Evolutionary conservation across 2,113 vertebrate genomes (phyloP).

Genomic region (Peromyscus californicus): DNA sequence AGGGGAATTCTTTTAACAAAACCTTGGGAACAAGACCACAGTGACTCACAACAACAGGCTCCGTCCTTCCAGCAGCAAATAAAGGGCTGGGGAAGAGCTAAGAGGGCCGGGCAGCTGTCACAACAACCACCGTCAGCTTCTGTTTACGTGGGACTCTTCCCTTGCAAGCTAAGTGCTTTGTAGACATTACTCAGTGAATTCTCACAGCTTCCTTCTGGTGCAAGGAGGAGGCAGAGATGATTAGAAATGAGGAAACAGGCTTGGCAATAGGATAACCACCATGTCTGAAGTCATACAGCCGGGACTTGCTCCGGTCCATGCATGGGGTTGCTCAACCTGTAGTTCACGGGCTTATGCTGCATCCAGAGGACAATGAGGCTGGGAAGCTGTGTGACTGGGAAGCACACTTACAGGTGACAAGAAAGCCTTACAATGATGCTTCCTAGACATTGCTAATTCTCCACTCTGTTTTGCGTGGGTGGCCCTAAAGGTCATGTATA

Average conservation of each 20-base stretch:
- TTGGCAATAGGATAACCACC: background rate
- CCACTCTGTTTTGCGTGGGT: background rate
- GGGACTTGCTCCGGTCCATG: background rate
- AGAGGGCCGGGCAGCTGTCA: constrained; percentile 75
- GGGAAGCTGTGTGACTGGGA: background rate
- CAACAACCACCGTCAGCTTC: constrained; percentile 67
- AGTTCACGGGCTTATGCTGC: background rate
- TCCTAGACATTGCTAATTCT: background rate
- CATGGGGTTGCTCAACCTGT: constrained; percentile 7
- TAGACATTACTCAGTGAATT: constrained; percentile 74
- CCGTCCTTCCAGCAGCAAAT: constrained; percentile 40
- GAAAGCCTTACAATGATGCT: background rate
- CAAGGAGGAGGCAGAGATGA: constrained; percentile 68
- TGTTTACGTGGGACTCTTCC: constrained; percentile 58
- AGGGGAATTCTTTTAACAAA: constrained; percentile 54
- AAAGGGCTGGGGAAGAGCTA: constrained; percentile 32
- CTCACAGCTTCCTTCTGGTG: constrained; percentile 73
- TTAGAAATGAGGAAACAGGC: constrained; percentile 72
- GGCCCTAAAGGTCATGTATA: background rate
- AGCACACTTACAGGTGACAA: background rate
- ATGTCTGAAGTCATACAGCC: constrained; percentile 22
- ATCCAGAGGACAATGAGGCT: background rate
- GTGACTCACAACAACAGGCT: constrained; percentile 66
- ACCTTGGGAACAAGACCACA: constrained; percentile 34
- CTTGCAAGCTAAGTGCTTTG: constrained; percentile 71